Percentiles rank a stretch among this genome's conserved stretches.
phyloP scores from a whole-genome alignment of 2,797 vertebrate genomes.

The Peromyscus melanophrys region DNA sequence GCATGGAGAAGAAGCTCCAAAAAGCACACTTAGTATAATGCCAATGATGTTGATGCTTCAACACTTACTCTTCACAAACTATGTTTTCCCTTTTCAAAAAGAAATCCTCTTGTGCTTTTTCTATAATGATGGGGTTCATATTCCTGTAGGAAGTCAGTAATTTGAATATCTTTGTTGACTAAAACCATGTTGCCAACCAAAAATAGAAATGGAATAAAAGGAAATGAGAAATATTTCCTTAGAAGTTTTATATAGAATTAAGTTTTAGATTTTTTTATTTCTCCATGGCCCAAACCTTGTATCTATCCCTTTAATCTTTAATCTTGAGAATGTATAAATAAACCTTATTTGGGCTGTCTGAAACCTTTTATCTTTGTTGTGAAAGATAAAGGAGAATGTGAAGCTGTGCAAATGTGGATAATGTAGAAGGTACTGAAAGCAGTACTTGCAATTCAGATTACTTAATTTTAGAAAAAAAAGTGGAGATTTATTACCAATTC shows the following conservation, averaged over 20 bases:
- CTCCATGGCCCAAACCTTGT: conserved; percentile 61
- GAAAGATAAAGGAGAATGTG: conserved; percentile 75
- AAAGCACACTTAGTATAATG: conserved; percentile 62
- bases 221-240: conserved; percentile 64
- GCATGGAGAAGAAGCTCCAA: conserved; percentile 45
- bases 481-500: conserved; percentile 66
- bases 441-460: conserved; percentile 12
- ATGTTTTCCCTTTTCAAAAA: conserved; percentile 62
- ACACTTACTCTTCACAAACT: conserved; percentile 54
- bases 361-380: conserved; percentile 82
- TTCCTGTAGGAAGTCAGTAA: conserved; percentile 74
- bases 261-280: conserved; percentile 37
- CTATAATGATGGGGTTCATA: conserved; percentile 58
- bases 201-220: conserved; percentile 76
- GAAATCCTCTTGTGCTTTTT: conserved; percentile 25
- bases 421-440: conserved; percentile 40
- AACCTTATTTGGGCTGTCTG: conserved; percentile 72
- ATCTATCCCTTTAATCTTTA: conserved; percentile 79
- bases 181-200: conserved; percentile 74
- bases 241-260: conserved; percentile 70
- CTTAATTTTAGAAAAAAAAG: conserved; percentile 64
- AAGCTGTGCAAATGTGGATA: conserved; percentile 70
- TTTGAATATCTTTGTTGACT: conserved; percentile 75
- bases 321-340: conserved; percentile 77
- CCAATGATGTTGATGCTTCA: conserved; percentile 50